Percentiles rank a stretch among this genome's conserved stretches.
phyloP scores from a whole-genome alignment of 2,797 vertebrate species.

The Tragelaphus eurycerus region DNA sequence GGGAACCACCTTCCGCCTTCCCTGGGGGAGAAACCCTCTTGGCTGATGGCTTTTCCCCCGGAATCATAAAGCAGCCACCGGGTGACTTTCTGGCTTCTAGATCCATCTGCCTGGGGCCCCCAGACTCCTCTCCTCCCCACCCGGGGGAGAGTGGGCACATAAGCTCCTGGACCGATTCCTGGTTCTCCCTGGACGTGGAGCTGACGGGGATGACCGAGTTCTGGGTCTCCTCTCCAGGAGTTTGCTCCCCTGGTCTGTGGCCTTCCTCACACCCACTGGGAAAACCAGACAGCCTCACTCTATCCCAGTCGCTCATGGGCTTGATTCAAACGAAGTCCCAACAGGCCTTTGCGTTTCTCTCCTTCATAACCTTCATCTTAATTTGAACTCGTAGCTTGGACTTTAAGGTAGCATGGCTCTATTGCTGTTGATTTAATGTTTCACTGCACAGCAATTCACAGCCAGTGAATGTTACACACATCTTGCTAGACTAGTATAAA shows the following conservation, averaged over 20 bases:
- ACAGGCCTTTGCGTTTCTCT: slow-evolving; percentile 77
- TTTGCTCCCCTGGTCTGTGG: slow-evolving; percentile 20
- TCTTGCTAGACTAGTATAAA: slow-evolving; percentile 92
- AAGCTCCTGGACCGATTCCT: slow-evolving; percentile 40
- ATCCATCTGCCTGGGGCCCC: slow-evolving; percentile 69
- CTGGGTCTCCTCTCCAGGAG: slow-evolving; percentile 10
- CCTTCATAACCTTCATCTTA: slow-evolving; percentile 82
- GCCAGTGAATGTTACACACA: slow-evolving; percentile 96
- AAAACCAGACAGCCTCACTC: slow-evolving; percentile 62
- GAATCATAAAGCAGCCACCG: slow-evolving; percentile 23
- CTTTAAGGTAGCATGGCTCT: slow-evolving; percentile 99
- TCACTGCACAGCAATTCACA: slow-evolving; percentile 91
- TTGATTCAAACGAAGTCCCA: slow-evolving; percentile 85
- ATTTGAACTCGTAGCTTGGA: slow-evolving; percentile 94
- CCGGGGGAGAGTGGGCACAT: slow-evolving; percentile 42
- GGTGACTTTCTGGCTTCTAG: slow-evolving; percentile 61
- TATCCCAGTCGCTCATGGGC: slow-evolving; percentile 60
- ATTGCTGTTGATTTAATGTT: slow-evolving; percentile 89
- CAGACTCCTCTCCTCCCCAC: slow-evolving; percentile 50
- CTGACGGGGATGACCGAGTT: slow-evolving; percentile 5
- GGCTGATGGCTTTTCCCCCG: slow-evolving; percentile 58
- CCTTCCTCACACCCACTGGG: slow-evolving; percentile 61
- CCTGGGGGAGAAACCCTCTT: slow-evolving; percentile 51
- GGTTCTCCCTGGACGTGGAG: neutral
- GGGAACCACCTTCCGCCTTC: slow-evolving; percentile 59